Percentiles rank a stretch among this genome's conserved stretches.
Evolutionary conservation across 1,140 invertebrate species (phyloP).

Genomic region (Papilio helenus): DNA sequence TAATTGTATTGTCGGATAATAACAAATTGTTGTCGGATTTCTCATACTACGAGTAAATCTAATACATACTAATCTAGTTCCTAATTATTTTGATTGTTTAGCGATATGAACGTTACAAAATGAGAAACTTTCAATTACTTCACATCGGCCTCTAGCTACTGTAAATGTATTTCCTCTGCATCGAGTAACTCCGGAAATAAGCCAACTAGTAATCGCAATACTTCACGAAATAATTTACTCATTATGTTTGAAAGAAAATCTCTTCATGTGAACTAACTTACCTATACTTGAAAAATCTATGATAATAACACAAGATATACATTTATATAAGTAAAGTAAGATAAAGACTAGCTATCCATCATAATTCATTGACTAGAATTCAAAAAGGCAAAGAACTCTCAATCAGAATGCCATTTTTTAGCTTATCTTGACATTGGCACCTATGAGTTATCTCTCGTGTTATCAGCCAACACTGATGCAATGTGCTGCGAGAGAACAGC

Average conservation of each 20-base stretch:
- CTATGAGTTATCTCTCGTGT: not conserved
- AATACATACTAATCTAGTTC: not conserved
- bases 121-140: not conserved
- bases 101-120: not conserved
- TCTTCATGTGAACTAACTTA: not conserved
- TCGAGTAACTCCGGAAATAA: not conserved
- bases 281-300: not conserved
- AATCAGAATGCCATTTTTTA: not conserved
- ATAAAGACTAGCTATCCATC: not conserved
- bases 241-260: not conserved
- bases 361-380: not conserved
- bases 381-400: constrained; percentile 22
- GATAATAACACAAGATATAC: not conserved
- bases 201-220: not conserved
- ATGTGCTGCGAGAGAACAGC: not conserved
- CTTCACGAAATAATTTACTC: not conserved
- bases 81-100: not conserved
- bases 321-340: constrained; percentile 6
- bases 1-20: too few relatives aligned
- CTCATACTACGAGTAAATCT: too few relatives aligned
- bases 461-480: constrained; percentile 19
- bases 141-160: not conserved
- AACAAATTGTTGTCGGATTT: not conserved
- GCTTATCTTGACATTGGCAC: constrained; percentile 20
- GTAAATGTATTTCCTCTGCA: not conserved